Percentiles rank a stretch among this genome's conserved stretches.
phyloP scores from a whole-genome alignment of 2,113 vertebrate species.

The Epinephelus moara region DNA sequence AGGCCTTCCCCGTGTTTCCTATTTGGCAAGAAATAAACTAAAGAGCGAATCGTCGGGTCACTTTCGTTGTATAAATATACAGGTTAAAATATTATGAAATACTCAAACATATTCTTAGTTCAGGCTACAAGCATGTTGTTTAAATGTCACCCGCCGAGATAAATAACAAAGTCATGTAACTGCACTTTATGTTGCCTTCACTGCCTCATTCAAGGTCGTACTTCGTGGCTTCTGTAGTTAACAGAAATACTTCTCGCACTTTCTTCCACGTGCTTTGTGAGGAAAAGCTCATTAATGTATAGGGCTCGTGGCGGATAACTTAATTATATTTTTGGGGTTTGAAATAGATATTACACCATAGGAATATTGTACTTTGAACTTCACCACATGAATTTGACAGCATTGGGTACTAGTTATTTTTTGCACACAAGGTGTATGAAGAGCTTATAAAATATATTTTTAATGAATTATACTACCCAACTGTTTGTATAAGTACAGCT shows the following conservation, averaged over 20 bases:
- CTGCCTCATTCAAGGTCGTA: neutral
- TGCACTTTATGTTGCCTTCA: slow-evolving; percentile 45
- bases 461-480: too few relatives aligned
- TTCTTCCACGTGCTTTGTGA: neutral
- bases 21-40: neutral
- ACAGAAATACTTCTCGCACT: neutral
- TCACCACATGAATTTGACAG: neutral
- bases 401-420: neutral
- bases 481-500: too few relatives aligned
- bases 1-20: neutral
- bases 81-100: neutral
- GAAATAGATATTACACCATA: neutral
- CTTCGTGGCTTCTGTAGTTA: neutral
- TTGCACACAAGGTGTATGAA: neutral
- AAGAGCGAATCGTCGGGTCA: neutral
- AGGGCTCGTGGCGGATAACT: neutral
- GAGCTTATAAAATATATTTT: neutral
- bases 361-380: neutral
- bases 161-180: neutral
- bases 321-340: neutral
- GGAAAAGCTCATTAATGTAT: neutral
- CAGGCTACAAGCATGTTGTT: neutral
- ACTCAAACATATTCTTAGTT: neutral
- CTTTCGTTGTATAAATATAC: neutral
- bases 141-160: neutral